Percentiles rank a stretch among this genome's conserved stretches.
These are phyloP conservation scores for Polydrusus cervinus DNA, from an alignment of 2,888 invertebrate species.

Conservation along the genomic window DNA sequence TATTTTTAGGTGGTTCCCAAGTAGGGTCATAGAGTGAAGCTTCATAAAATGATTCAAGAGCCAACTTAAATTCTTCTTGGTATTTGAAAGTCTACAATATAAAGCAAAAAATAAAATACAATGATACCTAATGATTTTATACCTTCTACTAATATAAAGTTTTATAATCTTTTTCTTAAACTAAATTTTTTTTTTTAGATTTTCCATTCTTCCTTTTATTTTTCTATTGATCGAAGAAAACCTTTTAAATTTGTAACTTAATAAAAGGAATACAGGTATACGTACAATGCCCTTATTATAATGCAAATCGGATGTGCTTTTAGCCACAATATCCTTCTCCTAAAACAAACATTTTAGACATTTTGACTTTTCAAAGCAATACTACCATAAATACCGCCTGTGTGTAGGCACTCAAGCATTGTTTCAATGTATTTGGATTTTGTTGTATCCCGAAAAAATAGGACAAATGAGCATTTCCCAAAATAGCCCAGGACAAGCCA, in stretches of 20 bases:
- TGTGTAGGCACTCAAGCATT: conserved; percentile 85
- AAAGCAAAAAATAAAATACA: conserved; percentile 25
- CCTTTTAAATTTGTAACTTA: too few relatives aligned
- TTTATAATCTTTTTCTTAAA: background rate
- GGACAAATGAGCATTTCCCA: conserved; percentile 90
- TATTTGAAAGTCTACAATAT: conserved; percentile 81
- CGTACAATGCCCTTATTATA: conserved; percentile 90
- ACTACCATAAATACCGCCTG: conserved; percentile 79
- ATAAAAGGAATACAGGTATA: conserved; percentile 58
- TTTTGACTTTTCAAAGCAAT: background rate
- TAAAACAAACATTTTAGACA: conserved; percentile 64
- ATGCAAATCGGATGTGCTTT: conserved; percentile 85
- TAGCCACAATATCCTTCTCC: conserved; percentile 82
- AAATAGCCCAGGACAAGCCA: conserved; percentile 87
- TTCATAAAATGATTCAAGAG: conserved; percentile 80
- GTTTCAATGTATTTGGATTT: conserved; percentile 80
- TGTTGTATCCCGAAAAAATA: conserved; percentile 85
- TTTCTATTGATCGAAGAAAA: too few relatives aligned
- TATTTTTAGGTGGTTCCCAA: conserved; percentile 81
- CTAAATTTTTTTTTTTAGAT: too few relatives aligned
- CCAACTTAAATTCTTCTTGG: conserved; percentile 83
- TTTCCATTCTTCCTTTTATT: too few relatives aligned
- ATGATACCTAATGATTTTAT: too few relatives aligned
- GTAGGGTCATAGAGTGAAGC: conserved; percentile 83
- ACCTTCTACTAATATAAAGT: background rate